These are phyloP conservation scores for Seira sanloemensis DNA, from an alignment of 2,888 invertebrate genomes.

Conservation along the genomic window DNA sequence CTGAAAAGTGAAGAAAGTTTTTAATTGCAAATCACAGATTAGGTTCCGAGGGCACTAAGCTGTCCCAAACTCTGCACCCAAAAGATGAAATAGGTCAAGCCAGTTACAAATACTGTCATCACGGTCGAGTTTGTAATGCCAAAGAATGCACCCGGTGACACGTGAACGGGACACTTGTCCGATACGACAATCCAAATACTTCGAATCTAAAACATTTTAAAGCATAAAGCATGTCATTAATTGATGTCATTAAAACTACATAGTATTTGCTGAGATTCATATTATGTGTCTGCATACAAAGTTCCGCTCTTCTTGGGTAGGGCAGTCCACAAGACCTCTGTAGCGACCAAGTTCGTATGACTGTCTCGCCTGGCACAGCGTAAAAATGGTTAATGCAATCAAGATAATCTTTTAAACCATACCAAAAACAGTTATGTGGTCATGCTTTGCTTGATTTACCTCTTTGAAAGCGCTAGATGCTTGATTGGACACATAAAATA, in stretches of 20 bases:
- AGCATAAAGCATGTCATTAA: no score
- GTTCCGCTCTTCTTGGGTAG: slow-evolving; percentile 36
- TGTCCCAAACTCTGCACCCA: slow-evolving; percentile 36
- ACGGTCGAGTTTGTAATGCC: slow-evolving; percentile 26
- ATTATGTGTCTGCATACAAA: slow-evolving; percentile 29
- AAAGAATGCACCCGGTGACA: slow-evolving; percentile 39
- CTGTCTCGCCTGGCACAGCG: slow-evolving; percentile 19
- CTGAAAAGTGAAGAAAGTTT: no score
- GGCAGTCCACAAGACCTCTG: slow-evolving; percentile 31
- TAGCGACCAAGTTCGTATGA: slow-evolving; percentile 42
- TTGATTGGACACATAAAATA: slow-evolving; percentile 32
- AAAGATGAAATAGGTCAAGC: slow-evolving; percentile 46
- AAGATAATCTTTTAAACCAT: not conserved
- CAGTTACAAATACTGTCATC: slow-evolving; percentile 33
- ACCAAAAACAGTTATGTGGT: not conserved
- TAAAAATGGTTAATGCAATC: not conserved
- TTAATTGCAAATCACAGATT: no score
- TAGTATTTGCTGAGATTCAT: not conserved
- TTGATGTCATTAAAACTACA: no score
- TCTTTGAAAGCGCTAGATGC: slow-evolving; percentile 27
- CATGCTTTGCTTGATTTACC: not conserved
- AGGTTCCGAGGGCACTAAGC: no score
- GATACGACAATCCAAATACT: slow-evolving; percentile 50
- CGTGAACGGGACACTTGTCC: slow-evolving; percentile 32
- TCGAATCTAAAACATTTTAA: slow-evolving; percentile 42